These are phyloP conservation scores for Hipposideros armiger DNA, from an alignment of 2,113 vertebrate species.

Conservation along the genomic window DNA sequence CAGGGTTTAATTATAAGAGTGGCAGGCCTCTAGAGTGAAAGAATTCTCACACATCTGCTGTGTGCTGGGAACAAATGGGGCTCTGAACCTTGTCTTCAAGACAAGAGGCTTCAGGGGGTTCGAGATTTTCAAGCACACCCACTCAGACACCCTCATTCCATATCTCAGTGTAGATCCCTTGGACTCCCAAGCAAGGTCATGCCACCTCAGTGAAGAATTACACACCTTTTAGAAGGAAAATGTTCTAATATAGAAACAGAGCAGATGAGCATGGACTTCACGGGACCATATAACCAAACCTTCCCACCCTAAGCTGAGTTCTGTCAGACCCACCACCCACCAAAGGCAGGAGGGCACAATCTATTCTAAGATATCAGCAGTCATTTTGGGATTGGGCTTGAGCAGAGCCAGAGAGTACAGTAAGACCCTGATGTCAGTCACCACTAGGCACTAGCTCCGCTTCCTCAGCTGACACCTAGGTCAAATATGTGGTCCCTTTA, in stretches of 20 bases:
- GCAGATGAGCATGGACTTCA: neutral
- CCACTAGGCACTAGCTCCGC: neutral
- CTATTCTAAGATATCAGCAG: neutral
- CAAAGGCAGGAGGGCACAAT: neutral
- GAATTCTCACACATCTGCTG: neutral
- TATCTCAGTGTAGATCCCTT: neutral
- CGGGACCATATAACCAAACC: neutral
- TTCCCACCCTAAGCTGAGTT: neutral
- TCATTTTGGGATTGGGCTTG: neutral
- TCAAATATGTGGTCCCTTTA: neutral
- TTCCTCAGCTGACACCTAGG: neutral
- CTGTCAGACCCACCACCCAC: neutral
- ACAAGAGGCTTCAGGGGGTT: neutral
- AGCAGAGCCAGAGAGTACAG: too few species aligned
- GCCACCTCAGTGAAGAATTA: neutral
- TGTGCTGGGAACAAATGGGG: neutral
- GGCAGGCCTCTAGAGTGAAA: neutral
- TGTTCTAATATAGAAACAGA: neutral
- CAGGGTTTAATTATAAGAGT: neutral
- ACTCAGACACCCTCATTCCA: neutral
- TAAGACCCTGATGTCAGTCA: neutral
- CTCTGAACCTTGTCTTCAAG: neutral
- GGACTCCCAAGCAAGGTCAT: neutral
- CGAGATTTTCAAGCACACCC: neutral
- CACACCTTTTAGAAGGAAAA: neutral